These are phyloP conservation scores for Tetramorium alpestre DNA, from an alignment of 1,140 invertebrate species.

Conservation along the genomic window DNA sequence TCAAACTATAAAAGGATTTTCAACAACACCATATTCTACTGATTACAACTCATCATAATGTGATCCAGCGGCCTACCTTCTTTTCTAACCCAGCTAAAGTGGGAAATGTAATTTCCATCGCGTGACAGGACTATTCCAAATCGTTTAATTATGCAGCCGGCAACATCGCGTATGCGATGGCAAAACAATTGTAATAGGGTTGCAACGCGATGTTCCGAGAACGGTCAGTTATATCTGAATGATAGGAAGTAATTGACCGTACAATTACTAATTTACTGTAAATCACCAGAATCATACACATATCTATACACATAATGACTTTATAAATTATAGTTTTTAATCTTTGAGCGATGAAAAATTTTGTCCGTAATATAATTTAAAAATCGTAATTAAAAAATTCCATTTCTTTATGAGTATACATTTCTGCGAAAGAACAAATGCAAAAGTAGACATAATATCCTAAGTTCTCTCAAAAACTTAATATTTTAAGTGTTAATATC, in stretches of 20 bases:
- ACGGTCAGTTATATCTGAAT: slow-evolving; percentile 1
- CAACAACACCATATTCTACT: slow-evolving; percentile 1
- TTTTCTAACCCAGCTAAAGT: background rate
- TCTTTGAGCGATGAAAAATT: background rate
- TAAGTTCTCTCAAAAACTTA: background rate
- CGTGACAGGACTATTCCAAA: slow-evolving; percentile 39
- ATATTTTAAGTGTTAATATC: background rate
- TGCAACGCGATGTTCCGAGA: slow-evolving; percentile 8
- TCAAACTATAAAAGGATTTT: background rate
- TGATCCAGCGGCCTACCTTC: slow-evolving; percentile 21
- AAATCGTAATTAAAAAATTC: background rate
- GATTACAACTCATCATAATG: background rate
- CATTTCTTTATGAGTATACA: background rate
- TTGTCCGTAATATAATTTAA: background rate
- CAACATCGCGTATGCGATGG: slow-evolving; percentile 31
- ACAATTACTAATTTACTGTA: background rate
- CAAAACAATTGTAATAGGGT: slow-evolving; percentile 37
- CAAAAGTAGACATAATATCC: background rate
- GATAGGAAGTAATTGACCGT: background rate
- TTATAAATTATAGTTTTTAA: background rate
- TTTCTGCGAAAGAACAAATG: background rate
- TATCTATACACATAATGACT: background rate
- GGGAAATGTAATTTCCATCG: slow-evolving; percentile 30
- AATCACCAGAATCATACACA: background rate
- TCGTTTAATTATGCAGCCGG: slow-evolving; percentile 51